These are phyloP conservation scores for Willisornis vidua DNA, from an alignment of 2,113 vertebrate genomes.

Conservation along the genomic window DNA sequence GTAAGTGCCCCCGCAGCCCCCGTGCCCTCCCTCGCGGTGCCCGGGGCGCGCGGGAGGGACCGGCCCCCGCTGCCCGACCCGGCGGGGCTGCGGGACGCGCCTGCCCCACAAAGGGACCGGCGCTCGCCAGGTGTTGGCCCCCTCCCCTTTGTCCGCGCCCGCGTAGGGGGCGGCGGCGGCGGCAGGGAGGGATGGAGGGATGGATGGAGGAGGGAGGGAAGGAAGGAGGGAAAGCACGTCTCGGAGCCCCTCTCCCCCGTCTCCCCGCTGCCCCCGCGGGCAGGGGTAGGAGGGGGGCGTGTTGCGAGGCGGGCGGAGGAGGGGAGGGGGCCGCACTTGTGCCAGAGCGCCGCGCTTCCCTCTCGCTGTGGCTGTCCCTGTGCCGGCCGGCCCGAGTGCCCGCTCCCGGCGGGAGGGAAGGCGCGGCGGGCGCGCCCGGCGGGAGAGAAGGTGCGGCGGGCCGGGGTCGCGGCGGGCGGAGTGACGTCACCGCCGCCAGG, in stretches of 20 bases:
- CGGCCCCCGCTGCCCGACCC: neutral
- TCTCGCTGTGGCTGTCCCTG: too few species aligned
- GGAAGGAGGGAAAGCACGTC: neutral
- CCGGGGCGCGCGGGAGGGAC: neutral
- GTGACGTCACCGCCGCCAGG: constrained; percentile 13
- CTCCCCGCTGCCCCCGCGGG: neutral
- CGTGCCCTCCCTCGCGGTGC: neutral
- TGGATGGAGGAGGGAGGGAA: neutral
- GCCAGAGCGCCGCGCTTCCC: neutral
- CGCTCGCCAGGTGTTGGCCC: neutral
- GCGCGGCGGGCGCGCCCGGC: neutral
- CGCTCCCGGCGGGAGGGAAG: neutral
- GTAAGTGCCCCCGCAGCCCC: neutral
- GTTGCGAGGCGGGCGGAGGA: neutral
- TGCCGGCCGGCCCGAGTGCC: neutral
- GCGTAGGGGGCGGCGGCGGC: neutral
- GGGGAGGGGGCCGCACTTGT: neutral
- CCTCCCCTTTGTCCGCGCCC: constrained; percentile 6
- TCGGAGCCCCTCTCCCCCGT: neutral
- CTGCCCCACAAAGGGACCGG: neutral
- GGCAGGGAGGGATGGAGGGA: neutral
- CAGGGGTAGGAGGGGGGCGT: neutral
- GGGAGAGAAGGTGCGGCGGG: neutral
- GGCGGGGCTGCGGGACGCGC: neutral
- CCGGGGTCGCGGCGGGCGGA: neutral